Base-by-base conservation (phyloP, 2,797 vertebrate species). In the Fringilla coelebs region DNA sequence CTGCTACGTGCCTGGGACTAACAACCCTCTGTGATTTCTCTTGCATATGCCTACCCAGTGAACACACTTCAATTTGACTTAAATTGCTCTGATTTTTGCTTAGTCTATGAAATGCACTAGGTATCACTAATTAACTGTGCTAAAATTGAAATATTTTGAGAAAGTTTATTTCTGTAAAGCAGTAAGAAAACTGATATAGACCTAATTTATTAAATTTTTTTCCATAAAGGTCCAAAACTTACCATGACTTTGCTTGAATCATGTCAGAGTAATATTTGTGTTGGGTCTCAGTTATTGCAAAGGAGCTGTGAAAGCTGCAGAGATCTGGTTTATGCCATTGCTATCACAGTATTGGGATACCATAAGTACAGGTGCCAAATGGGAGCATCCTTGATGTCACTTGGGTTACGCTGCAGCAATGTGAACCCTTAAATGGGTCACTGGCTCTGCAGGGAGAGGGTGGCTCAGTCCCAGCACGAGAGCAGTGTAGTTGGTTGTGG, bases 381-480 rank as follows among this genome's bases (percentile, higher is more conserved):
- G n/a, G 49, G 38, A 68, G 9, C n/a, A 32, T 29, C 0, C 0
- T 1, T 63, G 72, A 15, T 70, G 60, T 46, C 48, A 6, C 57
- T 48, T 10, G 3, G 55, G 63, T 65, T 58, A 21, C 0, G 0
- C 41, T 2, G 2, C 65, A 71, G 43, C 25, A 32, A 7, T 1
- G 1, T 1, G 9, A 60, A 5, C 15, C 26, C 36, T 86, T 78
- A 31, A 38, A 32, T 12, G 34, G 6, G 40, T 48, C 0, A 0
- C 58, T 84, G 62, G 58, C 45, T 51, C 32, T 0, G 0, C 22
- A 43, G 52, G 55, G 36, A 51, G 31, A 17, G 8, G 3, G 16
- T 8, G 32, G 34, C 84, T 71, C 51, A 14, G 29, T 32, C 31
- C 11, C 25, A 29, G 81, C 43, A 28, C 7, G 67, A 67, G 65